Percentiles rank a stretch among this genome's conserved stretches.
phyloP scores from a whole-genome alignment of 1,140 invertebrate genomes.

The Diachasmimorpha longicaudata region DNA sequence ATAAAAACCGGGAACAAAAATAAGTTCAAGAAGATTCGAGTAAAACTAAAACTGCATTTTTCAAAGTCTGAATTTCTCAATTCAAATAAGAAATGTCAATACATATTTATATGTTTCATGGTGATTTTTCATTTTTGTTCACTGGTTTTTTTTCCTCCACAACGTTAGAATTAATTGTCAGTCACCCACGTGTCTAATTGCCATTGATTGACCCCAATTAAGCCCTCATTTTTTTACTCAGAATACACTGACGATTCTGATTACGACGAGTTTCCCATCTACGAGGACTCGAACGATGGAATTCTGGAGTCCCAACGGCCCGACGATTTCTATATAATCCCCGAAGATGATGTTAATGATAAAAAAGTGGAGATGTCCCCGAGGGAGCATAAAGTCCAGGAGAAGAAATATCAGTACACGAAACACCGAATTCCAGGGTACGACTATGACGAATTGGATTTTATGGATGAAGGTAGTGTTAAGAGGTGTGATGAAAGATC shows the following conservation, averaged over 20 bases:
- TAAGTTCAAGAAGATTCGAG: too few relatives aligned
- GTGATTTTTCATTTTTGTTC: too few relatives aligned
- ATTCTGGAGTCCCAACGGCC: not conserved
- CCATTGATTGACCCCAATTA: not conserved
- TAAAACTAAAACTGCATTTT: too few relatives aligned
- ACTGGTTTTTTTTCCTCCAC: not conserved
- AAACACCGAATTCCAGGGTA: conserved; percentile 52
- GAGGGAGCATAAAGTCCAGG: conserved; percentile 24
- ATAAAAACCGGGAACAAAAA: not conserved
- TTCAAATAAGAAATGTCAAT: too few relatives aligned
- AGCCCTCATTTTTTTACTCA: conserved; percentile 16
- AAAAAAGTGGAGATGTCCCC: not conserved
- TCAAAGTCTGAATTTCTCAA: too few relatives aligned
- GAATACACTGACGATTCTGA: conserved; percentile 48
- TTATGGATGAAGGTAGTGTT: conserved; percentile 19
- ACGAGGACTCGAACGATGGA: conserved; percentile 36
- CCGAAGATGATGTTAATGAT: conserved; percentile 15
- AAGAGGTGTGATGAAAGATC: conserved; percentile 47
- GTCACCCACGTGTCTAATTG: not conserved
- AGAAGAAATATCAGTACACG: conserved; percentile 53
- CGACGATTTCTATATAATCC: conserved; percentile 45
- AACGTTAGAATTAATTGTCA: not conserved
- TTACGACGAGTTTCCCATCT: conserved; percentile 43
- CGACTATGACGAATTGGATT: conserved; percentile 50
- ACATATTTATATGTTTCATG: too few relatives aligned